Evolutionary conservation across 2,797 vertebrate genomes (phyloP).

Genomic region (Carduelis carduelis): DNA sequence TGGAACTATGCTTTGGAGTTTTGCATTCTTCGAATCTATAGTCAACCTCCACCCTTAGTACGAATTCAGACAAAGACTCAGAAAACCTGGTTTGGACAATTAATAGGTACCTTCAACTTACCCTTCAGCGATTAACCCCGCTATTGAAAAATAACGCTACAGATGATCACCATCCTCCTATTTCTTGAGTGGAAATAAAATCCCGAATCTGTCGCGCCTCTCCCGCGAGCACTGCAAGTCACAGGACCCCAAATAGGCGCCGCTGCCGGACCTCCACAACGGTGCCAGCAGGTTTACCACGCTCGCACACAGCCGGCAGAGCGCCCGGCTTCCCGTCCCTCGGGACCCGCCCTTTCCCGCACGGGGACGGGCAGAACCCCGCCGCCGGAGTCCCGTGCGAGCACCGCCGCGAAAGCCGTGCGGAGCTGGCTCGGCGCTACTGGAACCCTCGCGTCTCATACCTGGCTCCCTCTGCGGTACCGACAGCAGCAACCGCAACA

Average conservation of each 20-base stretch:
- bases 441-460: not conserved
- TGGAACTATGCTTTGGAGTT: not conserved
- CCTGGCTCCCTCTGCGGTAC: not conserved
- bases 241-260: fast-evolving
- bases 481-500: not conserved
- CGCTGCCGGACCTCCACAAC: fast-evolving
- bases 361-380: too few relatives aligned
- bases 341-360: too few relatives aligned
- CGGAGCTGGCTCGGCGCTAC: not conserved
- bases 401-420: fast-evolving
- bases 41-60: not conserved
- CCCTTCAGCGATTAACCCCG: not conserved
- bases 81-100: fast-evolving
- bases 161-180: not conserved
- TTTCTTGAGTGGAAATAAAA: not conserved
- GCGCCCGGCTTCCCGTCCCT: fast-evolving
- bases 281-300: fast-evolving
- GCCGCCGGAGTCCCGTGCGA: not conserved
- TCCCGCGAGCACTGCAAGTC: fast-evolving
- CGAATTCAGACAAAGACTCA: not conserved
- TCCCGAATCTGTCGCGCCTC: not conserved
- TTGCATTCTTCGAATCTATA: not conserved
- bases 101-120: not conserved
- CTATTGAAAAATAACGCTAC: not conserved
- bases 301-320: fast-evolving